Evolutionary conservation across 2,797 vertebrate genomes (phyloP).

Genomic region (Tarsius wallacei): DNA sequence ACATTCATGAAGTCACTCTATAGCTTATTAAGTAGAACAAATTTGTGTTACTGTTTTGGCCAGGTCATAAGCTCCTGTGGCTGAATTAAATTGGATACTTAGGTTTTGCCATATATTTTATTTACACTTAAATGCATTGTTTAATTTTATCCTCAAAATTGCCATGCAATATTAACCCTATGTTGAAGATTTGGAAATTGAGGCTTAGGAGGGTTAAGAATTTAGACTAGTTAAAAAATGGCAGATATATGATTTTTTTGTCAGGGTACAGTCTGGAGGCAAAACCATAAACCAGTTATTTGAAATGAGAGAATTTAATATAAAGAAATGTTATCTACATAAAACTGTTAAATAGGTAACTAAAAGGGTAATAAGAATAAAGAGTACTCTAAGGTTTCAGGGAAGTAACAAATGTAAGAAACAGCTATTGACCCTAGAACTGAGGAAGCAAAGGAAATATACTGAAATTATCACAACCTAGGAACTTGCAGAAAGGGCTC

Average conservation of each 20-base stretch:
- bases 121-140: not conserved
- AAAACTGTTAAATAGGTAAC: not conserved
- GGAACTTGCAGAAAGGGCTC: not conserved
- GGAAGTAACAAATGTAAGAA: not conserved
- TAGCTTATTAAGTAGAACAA: not conserved
- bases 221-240: not conserved
- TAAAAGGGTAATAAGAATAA: not conserved
- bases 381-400: not conserved
- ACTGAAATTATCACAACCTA: not conserved
- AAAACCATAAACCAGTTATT: constrained; percentile 24
- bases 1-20: not conserved
- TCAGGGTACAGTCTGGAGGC: not conserved
- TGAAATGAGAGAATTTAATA: not conserved
- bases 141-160: not conserved
- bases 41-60: not conserved
- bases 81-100: not conserved
- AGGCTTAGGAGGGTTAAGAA: not conserved
- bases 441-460: not conserved
- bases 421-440: not conserved
- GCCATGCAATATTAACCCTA: not conserved
- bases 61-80: not conserved
- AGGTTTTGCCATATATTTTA: not conserved
- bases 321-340: not conserved
- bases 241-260: not conserved
- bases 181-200: not conserved